Evolutionary conservation across 2,113 vertebrate species (phyloP).

Genomic region (Halichoeres trimaculatus): DNA sequence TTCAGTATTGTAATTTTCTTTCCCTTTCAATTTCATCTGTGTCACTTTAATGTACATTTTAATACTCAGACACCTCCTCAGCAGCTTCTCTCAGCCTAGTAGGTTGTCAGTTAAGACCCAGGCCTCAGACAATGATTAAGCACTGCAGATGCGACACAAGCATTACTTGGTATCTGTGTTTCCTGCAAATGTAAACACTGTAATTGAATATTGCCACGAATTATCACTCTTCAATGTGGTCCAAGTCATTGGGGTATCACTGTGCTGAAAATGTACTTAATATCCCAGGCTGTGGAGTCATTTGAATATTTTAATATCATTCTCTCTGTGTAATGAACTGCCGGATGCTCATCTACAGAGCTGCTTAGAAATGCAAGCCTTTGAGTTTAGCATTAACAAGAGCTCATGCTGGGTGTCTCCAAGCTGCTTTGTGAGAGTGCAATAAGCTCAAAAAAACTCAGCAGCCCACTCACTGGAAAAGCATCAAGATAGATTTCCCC

Average conservation of each 20-base stretch:
- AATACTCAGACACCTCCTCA: neutral
- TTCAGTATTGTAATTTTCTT: too few species aligned
- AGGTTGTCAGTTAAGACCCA: neutral
- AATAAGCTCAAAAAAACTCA: conserved; percentile 56
- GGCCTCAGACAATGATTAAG: neutral
- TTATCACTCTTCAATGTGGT: conserved; percentile 21
- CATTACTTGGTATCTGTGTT: conserved; percentile 15
- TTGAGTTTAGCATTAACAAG: conserved; percentile 71
- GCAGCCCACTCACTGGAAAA: conserved; percentile 52
- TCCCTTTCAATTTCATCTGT: too few species aligned
- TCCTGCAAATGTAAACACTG: conserved; percentile 29
- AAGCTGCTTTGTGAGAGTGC: conserved; percentile 61
- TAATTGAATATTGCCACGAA: conserved; percentile 26
- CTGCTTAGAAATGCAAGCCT: conserved; percentile 57
- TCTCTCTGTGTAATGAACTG: conserved; percentile 58
- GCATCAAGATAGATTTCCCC: conserved; percentile 56
- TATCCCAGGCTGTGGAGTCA: conserved; percentile 18
- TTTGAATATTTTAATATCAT: conserved; percentile 57
- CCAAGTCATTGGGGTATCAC: neutral
- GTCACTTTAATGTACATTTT: too few species aligned
- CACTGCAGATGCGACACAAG: neutral
- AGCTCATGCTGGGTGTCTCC: conserved; percentile 58
- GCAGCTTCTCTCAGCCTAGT: neutral
- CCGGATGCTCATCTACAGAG: conserved; percentile 60
- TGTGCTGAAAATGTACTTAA: conserved; percentile 30